Conservation (phyloP, 2,888 invertebrate genomes). For the Mimas tiliae region DNA sequence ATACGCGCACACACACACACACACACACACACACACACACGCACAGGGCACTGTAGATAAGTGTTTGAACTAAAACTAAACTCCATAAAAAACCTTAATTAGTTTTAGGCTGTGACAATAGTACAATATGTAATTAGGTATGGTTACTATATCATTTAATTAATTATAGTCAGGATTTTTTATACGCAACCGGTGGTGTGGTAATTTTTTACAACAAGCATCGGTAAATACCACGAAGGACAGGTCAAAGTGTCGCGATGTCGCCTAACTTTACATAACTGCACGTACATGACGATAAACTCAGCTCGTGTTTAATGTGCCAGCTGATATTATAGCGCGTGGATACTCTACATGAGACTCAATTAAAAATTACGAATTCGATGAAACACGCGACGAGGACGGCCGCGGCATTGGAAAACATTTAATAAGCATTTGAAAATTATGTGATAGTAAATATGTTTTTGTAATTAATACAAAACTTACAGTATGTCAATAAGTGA, state of each 20-base stretch:
- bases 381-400: too few species aligned
- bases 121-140: background rate
- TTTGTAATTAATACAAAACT: too few species aligned
- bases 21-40: too few species aligned
- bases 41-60: too few species aligned
- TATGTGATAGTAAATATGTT: too few species aligned
- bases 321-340: slow-evolving; percentile 1
- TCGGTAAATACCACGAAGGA: slow-evolving; percentile 13
- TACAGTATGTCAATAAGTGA: too few species aligned
- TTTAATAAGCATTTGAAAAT: too few species aligned
- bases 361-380: background rate
- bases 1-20: too few species aligned
- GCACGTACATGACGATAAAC: slow-evolving; percentile 11
- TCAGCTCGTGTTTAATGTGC: slow-evolving; percentile 17
- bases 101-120: background rate
- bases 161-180: background rate
- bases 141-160: background rate
- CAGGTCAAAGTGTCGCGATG: slow-evolving; percentile 18
- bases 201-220: background rate
- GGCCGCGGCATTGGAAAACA: too few species aligned
- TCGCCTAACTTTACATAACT: background rate
- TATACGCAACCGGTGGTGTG: background rate
- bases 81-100: too few species aligned
- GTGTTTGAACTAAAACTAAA: too few species aligned
- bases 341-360: background rate